Base-by-base conservation (phyloP, 2,797 vertebrate species). In the Erithacus rubecula region DNA sequence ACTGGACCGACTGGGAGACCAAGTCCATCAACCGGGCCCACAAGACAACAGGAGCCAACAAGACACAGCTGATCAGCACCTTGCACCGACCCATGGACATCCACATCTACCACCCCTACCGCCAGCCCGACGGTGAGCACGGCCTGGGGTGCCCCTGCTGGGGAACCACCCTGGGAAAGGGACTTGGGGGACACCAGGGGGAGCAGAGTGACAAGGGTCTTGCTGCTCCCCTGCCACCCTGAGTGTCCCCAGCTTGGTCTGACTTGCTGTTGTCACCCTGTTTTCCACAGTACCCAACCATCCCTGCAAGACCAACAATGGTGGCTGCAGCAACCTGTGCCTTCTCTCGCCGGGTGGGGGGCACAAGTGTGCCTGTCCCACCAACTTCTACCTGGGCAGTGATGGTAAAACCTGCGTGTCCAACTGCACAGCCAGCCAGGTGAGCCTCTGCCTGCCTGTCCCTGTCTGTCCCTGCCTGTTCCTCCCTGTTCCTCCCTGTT, bases 1-100 rank as follows among this genome's bases (percentile, higher is more conserved):
- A 99, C 98, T 99, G 99, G 99, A 99, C 99, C 0, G 99, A 99
- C 97, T 99, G 99, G 99, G 99, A 99, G 97, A 99, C 99, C 27
- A 99, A 99, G 94, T 99, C 99, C 60, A 99, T 99, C 97, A 99
- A 99, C 98, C 96, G 99, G 83, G 98, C 98, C 26, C 99, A 99
- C 95, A 96, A 99, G 96, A 98, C 97, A 1, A 98, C 98, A 0
- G 99, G 99, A 20, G 95, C 96, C 96, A 99, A 99, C 97, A 99
- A 99, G 93, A 98, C 98, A 0, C 96, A 98, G 94, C 97, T 99
- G 94, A 99, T 99, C 97, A 99, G 99, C 98, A 99, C 99, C 0
- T 97, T 99, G 64, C 99, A 99, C 97, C 97, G 99, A 37, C 99
- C 99, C 18, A 99, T 99, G 99, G 99, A 99, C 97, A 97, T 99